Evolutionary conservation across 2,113 vertebrate species (phyloP).

Genomic region (Zosterops borbonicus): DNA sequence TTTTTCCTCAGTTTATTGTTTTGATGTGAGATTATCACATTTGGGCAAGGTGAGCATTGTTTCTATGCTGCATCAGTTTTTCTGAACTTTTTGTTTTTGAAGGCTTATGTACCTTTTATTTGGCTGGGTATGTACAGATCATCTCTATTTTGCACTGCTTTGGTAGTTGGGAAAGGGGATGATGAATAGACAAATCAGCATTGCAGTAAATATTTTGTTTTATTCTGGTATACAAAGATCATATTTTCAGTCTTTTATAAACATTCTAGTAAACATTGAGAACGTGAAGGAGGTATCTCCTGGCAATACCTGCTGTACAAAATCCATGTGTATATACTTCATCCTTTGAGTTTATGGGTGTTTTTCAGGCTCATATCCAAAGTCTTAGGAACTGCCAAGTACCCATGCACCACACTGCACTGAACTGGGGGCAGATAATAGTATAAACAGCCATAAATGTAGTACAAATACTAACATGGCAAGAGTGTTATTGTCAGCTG

Average conservation of each 20-base stretch:
- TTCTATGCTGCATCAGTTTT: neutral
- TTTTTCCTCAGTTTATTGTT: neutral
- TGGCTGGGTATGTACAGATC: neutral
- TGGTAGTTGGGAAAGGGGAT: neutral
- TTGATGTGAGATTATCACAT: neutral
- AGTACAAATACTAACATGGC: neutral
- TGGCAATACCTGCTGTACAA: neutral
- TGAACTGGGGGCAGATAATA: neutral
- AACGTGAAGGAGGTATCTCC: neutral
- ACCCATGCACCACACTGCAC: neutral
- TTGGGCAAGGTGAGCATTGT: neutral
- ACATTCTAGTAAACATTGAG: neutral
- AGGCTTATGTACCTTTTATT: neutral
- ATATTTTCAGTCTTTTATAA: neutral
- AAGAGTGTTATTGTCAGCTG: neutral
- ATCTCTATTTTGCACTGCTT: neutral
- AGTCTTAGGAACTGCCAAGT: neutral
- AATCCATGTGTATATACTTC: neutral
- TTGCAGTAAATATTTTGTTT: neutral
- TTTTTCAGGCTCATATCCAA: neutral
- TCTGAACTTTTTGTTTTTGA: neutral
- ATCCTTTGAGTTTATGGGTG: neutral
- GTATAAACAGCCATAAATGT: neutral
- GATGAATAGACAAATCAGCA: neutral
- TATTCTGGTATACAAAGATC: neutral